Conservation (phyloP, 2,797 vertebrate species). For the Pangasius larnaudii region DNA sequence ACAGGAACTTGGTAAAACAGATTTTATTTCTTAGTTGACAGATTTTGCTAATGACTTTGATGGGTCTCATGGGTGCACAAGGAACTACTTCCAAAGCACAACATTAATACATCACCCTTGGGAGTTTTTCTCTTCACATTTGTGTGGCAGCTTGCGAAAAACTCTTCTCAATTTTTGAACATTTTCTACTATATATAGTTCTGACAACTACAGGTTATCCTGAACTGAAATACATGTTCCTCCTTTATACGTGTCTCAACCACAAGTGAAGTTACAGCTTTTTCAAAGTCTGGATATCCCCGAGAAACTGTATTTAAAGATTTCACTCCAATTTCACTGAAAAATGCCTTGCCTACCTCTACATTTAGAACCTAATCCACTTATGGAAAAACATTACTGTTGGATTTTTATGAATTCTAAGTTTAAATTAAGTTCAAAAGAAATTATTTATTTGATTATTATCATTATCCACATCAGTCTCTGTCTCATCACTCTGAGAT, state of each 20-base stretch:
- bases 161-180: not conserved
- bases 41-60: not conserved
- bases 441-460: constrained; percentile 1
- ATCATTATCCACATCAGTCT: not conserved
- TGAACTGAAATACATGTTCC: not conserved
- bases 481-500: not conserved
- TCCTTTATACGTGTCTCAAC: not conserved
- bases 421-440: not conserved
- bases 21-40: constrained; percentile 2
- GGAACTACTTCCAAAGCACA: not conserved
- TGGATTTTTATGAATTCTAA: not conserved
- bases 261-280: not conserved
- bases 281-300: not conserved
- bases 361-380: not conserved
- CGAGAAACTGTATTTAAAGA: not conserved
- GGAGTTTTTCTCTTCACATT: not conserved
- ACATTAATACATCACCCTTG: not conserved
- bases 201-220: not conserved
- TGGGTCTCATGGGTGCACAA: not conserved
- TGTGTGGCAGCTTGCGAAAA: not conserved
- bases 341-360: not conserved
- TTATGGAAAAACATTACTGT: not conserved
- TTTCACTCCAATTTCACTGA: not conserved
- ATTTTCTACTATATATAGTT: not conserved
- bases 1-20: not conserved